Evolutionary conservation across 2,888 invertebrate species (phyloP).

Genomic region (Villa cingulata): DNA sequence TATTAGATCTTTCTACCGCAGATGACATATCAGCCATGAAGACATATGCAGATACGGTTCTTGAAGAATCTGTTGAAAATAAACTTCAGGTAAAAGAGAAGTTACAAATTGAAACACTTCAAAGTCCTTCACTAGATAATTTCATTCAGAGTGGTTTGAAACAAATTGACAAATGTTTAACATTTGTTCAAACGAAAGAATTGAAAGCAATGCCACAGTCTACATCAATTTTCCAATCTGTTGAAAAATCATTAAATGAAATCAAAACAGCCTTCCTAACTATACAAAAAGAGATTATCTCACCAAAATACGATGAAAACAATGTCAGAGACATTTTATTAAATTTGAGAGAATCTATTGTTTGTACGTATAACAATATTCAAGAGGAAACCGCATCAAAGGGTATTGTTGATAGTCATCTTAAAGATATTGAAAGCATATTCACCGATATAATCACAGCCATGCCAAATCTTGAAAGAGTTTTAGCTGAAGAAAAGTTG

Average conservation of each 20-base stretch:
- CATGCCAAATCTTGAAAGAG: conserved; percentile 30
- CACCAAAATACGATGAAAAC: conserved; percentile 15
- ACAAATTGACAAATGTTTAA: conserved; percentile 26
- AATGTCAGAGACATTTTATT: conserved; percentile 20
- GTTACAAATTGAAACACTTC: conserved; percentile 3
- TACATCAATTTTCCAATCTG: neutral
- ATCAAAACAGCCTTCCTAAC: conserved; percentile 17
- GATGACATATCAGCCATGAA: conserved; percentile 45
- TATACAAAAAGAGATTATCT: conserved; percentile 13
- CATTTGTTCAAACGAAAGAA: conserved; percentile 1
- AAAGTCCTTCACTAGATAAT: conserved; percentile 15
- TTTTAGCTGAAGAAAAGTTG: conserved; percentile 37
- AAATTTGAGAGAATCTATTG: conserved; percentile 30
- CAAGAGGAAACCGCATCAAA: conserved; percentile 20
- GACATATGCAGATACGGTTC: conserved; percentile 36
- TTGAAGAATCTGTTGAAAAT: conserved; percentile 11
- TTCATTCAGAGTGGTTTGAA: conserved; percentile 27
- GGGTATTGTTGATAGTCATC: conserved; percentile 17
- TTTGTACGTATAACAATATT: conserved; percentile 29
- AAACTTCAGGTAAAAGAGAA: conserved; percentile 14
- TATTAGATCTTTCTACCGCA: conserved; percentile 42
- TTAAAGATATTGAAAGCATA: conserved; percentile 25
- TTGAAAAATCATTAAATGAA: conserved; percentile 20
- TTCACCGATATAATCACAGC: conserved; percentile 30
- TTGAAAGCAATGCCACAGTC: neutral